phyloP scores from a whole-genome alignment of 2,797 vertebrate species.

The Paratrypauchen microcephalus region DNA sequence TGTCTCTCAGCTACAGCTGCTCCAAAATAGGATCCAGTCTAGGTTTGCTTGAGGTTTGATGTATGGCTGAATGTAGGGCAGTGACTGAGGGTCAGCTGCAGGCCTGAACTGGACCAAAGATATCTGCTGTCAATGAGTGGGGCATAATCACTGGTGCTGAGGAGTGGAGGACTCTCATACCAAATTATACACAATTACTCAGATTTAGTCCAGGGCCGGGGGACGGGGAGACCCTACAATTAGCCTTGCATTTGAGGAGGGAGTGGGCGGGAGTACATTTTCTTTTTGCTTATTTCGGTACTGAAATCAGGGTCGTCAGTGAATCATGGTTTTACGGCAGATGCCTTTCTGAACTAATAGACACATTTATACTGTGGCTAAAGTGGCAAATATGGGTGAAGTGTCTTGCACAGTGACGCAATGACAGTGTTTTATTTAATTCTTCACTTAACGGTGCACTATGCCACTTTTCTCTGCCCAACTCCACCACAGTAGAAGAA shows the following conservation, averaged over 20 bases:
- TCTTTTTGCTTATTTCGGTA: neutral
- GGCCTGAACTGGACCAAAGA: constrained; percentile 35
- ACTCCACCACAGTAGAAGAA: no score
- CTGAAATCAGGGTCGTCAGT: neutral
- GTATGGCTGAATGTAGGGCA: constrained; percentile 55
- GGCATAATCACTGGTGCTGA: constrained; percentile 17
- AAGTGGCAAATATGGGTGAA: no score
- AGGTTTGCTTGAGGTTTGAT: constrained; percentile 21
- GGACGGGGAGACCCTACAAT: neutral
- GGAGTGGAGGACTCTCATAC: neutral
- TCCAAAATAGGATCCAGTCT: neutral
- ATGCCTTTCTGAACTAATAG: neutral
- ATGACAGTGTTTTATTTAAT: no score
- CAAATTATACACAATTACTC: constrained; percentile 8
- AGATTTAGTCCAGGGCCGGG: neutral
- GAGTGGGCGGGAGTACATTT: neutral
- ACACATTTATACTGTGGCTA: neutral
- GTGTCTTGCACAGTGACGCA: no score
- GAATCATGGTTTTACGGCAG: neutral
- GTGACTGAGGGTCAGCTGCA: constrained; percentile 35
- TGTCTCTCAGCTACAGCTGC: neutral
- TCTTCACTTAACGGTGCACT: no score
- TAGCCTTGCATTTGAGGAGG: neutral
- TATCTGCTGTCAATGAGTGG: constrained; percentile 11
- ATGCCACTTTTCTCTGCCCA: no score